Base-by-base conservation (phyloP, 2,797 vertebrate species). In the Myioborus melanocephalus region DNA sequence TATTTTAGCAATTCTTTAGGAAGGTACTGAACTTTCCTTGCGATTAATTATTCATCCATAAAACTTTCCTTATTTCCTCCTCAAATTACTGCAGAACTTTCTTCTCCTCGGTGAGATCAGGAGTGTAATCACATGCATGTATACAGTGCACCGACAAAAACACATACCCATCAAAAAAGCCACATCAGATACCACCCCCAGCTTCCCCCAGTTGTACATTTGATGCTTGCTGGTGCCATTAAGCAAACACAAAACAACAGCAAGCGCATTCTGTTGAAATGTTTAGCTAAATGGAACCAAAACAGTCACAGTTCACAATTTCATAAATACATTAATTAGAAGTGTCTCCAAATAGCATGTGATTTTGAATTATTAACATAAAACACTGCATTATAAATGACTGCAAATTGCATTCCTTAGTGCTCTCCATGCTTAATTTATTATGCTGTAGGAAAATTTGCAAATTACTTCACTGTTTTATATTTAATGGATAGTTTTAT, bases 361-460 rank as follows among this genome's bases (percentile, higher is more conserved):
- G 98, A 98, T 98, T 98, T 98, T 98, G 98, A 98, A 98, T 98
- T 98, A 98, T 98, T 98, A 98, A 98, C 98, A 98, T 97, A 98
- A 98, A 98, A 98, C 97, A 96, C 97, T 98, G 98, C 98, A 98
- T 98, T 98, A 98, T 98, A 98, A 98, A 98, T 98, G 98, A 98
- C 96, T 98, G 97, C 97, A 98, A 98, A 98, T 98, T 98, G 97
- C 98, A 98, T 98, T 98, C 97, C 97, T 96, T 98, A 97, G 97
- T 98, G 97, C 97, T 98, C 97, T 97, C 97, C 97, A 98, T 98
- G 98, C 98, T 98, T 98, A 98, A 98, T 98, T 98, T 98, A 98
- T 98, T 98, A 98, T 98, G 98, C 97, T 53, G 79, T 97, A 98
- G 97, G 97, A 98, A 98, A 98, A 98, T 98, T 97, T 98, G 97